Conservation (phyloP, 2,888 invertebrate species). For the Luperina testacea region DNA sequence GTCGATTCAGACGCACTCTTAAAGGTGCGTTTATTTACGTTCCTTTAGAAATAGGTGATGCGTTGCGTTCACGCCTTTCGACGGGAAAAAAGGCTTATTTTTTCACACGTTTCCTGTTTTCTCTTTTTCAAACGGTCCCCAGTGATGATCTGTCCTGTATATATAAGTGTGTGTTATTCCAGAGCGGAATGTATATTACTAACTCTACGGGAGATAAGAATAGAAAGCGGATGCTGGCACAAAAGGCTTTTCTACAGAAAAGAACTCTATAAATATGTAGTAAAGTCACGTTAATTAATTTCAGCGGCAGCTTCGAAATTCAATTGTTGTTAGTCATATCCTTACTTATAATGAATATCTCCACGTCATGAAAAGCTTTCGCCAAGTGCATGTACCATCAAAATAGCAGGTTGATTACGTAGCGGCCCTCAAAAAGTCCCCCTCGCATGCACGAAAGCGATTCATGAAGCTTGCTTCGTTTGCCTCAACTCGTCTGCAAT, state of each 20-base stretch:
- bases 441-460: constrained; percentile 82
- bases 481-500: constrained; percentile 86
- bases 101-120: constrained; percentile 77
- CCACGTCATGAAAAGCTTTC: constrained; percentile 46
- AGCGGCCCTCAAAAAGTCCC: constrained; percentile 78
- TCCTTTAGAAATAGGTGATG: constrained; percentile 87
- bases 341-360: constrained; percentile 41
- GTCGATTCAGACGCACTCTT: constrained; percentile 86
- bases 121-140: constrained; percentile 65
- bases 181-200: constrained; percentile 34
- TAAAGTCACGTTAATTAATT: constrained; percentile 13
- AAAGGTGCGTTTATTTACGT: constrained; percentile 86
- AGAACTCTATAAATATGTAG: constrained; percentile 7
- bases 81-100: constrained; percentile 78
- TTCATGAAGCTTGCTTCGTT: constrained; percentile 87
- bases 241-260: constrained; percentile 17
- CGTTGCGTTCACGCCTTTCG: constrained; percentile 83
- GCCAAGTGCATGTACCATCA: constrained; percentile 58
- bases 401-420: constrained; percentile 71
- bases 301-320: constrained; percentile 2
- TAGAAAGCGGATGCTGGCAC: constrained; percentile 9
- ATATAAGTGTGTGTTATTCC: constrained; percentile 35
- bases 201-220: constrained; percentile 21
- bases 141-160: constrained; percentile 64
- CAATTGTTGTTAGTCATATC: constrained; percentile 26